Conservation (phyloP, 2,113 vertebrate genomes). For the Alethe diademata region DNA sequence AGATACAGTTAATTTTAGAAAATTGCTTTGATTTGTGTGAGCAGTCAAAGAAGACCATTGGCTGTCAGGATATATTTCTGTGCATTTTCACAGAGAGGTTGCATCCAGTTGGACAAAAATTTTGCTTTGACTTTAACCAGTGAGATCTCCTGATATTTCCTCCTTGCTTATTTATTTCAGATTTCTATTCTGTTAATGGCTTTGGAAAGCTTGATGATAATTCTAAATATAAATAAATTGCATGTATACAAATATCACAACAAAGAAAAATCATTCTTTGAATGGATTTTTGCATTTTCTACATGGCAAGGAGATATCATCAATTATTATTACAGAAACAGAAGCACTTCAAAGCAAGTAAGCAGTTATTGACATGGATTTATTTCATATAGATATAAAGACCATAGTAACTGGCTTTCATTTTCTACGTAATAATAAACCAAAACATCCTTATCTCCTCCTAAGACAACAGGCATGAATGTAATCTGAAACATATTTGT, state of each 20-base stretch:
- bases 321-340: not conserved
- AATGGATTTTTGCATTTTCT: not conserved
- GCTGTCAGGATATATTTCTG: not conserved
- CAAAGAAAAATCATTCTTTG: not conserved
- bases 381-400: not conserved
- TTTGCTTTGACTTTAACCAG: not conserved
- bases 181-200: not conserved
- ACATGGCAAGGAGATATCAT: not conserved
- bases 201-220: not conserved
- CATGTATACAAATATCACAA: not conserved
- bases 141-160: not conserved
- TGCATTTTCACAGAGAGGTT: not conserved
- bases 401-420: not conserved
- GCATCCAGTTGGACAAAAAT: not conserved
- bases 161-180: not conserved
- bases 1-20: constrained; percentile 1
- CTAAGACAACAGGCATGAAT: not conserved
- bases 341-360: not conserved
- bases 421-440: not conserved
- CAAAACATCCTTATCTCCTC: not conserved
- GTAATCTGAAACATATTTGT: not conserved
- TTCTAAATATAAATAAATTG: not conserved
- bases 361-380: not conserved
- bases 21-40: not conserved
- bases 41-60: not conserved